These are phyloP conservation scores for Dendrolimus kikuchii DNA, from an alignment of 1,140 invertebrate genomes.

Conservation along the genomic window DNA sequence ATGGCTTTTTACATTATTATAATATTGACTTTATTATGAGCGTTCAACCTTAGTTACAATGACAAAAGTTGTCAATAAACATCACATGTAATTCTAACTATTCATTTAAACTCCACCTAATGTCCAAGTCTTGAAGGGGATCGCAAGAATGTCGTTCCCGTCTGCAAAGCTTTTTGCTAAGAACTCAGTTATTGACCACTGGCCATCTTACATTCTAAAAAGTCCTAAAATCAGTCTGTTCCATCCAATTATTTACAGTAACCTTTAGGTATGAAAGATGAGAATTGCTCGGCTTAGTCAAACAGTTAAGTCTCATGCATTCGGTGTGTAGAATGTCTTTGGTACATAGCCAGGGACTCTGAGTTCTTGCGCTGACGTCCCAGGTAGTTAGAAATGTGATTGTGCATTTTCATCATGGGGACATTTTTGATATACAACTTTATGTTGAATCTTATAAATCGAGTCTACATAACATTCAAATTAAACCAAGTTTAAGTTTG, in stretches of 20 bases:
- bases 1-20: too few species aligned
- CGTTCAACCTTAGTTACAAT: too few species aligned
- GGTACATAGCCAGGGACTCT: slow-evolving; percentile 8
- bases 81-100: slow-evolving; percentile 27
- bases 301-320: neutral
- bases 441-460: too few species aligned
- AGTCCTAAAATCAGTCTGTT: too few species aligned
- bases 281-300: neutral
- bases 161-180: slow-evolving; percentile 49
- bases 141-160: slow-evolving; percentile 45
- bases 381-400: slow-evolving; percentile 11
- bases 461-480: too few species aligned
- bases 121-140: slow-evolving; percentile 26
- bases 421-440: too few species aligned
- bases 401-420: too few species aligned
- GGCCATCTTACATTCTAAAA: neutral
- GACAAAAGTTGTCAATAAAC: neutral
- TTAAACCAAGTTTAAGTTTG: too few species aligned
- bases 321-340: neutral
- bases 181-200: slow-evolving; percentile 45
- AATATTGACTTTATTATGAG: too few species aligned
- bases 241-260: too few species aligned
- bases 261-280: too few species aligned
- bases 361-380: slow-evolving; percentile 11
- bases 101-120: slow-evolving; percentile 41